phyloP scores from a whole-genome alignment of 1,140 invertebrate species.

The Lasaia peninsularis region DNA sequence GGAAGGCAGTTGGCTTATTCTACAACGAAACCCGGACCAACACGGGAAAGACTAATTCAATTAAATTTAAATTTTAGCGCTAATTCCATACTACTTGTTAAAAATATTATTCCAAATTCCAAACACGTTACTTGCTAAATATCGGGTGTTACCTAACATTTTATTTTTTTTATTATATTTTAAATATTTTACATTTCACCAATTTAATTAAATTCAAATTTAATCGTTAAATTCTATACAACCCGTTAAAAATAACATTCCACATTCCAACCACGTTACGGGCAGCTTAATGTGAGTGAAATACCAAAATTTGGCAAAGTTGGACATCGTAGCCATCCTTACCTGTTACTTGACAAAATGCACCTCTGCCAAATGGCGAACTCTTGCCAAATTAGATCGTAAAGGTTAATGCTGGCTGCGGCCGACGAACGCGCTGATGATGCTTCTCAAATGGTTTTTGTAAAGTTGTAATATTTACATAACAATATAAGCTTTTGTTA shows the following conservation, averaged over 20 bases:
- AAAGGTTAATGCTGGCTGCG: constrained; percentile 43
- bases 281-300: background rate
- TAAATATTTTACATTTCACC: too few species aligned
- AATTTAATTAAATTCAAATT: background rate
- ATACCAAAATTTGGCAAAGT: constrained; percentile 29
- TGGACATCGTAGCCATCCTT: constrained; percentile 27
- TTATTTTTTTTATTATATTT: too few species aligned
- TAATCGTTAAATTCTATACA: background rate
- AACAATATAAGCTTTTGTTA: background rate
- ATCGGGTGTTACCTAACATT: too few species aligned
- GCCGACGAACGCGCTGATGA: constrained; percentile 21
- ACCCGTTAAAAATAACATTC: background rate
- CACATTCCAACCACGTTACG: background rate
- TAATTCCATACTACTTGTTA: too few species aligned
- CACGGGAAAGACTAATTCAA: too few species aligned
- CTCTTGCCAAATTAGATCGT: constrained; percentile 47
- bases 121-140: too few species aligned
- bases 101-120: too few species aligned
- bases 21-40: too few species aligned
- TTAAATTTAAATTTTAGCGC: too few species aligned
- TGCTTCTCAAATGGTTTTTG: constrained; percentile 29
- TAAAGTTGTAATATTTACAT: constrained; percentile 2
- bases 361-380: constrained; percentile 39
- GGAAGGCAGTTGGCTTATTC: too few species aligned
- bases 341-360: constrained; percentile 41